Base-by-base conservation (phyloP, 1,140 invertebrate species). In the Drosophila lacertosa region DNA sequence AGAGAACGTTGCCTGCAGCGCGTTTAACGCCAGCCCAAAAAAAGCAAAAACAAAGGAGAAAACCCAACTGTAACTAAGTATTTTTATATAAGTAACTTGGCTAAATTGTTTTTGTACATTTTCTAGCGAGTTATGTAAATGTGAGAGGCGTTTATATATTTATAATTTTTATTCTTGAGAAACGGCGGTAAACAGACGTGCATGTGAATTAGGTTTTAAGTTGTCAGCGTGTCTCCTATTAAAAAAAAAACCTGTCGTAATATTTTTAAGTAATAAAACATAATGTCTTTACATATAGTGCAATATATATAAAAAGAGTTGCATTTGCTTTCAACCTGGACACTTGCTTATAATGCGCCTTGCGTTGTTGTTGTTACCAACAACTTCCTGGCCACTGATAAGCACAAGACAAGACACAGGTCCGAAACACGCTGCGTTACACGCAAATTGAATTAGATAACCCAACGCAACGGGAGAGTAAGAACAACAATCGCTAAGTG, bases 381-480 rank as follows among this genome's bases (percentile, higher is more conserved):
- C 62, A 37, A 57, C 18, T 45, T 58, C 51, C 59, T 58, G 9
- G 15, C 11, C 33, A 16, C 55, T 66, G 68, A 71, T 66, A 66
- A 68, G 33, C 11, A 20, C 48, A 45, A 44, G 20, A 45, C 39
- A 65, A 11, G 35, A 53, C 47, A 63, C 24, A 29, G 11, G 29
- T 4, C 42, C 33, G n/a, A 57, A 20, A 29, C 33, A 68, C 51
- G 35, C 11, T 37, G 54, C 74, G 54, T 77, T 53, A 63, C 77
- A 63, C 60, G 65, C 50, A 81, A 86, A 86, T 86, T 86, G 45
- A 86, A 77, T 88, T 86, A 86, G 82, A 86, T 81, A 86, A 81
- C 60, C 29, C 57, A 64, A 39, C 37, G 48, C 53, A 64, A 39
- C 37, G 48, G 47, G 13, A 42, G 35, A 60, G 22, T 29, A 50